Conservation (phyloP, 2,113 vertebrate genomes). For the Chunga burmeisteri region DNA sequence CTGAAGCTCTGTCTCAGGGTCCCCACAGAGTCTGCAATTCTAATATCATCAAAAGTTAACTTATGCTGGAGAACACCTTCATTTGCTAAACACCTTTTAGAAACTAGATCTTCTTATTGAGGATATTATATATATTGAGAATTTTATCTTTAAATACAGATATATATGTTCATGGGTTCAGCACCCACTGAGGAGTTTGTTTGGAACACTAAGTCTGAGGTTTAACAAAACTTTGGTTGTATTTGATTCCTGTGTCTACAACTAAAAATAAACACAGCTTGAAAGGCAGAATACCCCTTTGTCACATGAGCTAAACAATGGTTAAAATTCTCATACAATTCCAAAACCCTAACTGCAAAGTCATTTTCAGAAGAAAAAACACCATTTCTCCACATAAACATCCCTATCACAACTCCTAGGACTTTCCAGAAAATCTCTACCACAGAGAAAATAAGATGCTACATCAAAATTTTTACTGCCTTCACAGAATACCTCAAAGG, state of each 20-base stretch:
- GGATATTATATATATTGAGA: neutral
- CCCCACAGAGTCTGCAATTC: neutral
- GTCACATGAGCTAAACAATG: neutral
- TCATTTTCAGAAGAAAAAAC: neutral
- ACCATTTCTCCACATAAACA: neutral
- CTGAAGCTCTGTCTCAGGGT: neutral
- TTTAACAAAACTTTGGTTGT: neutral
- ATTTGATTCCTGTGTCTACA: neutral
- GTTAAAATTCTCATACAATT: neutral
- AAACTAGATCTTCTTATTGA: neutral
- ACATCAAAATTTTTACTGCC: neutral
- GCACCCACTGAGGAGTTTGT: neutral
- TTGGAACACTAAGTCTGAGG: neutral
- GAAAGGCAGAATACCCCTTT: neutral
- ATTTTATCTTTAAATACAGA: neutral
- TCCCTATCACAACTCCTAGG: neutral
- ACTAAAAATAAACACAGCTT: neutral
- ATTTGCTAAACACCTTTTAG: neutral
- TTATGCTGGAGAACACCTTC: neutral
- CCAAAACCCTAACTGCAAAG: neutral
- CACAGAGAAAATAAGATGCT: neutral
- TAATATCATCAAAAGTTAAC: neutral
- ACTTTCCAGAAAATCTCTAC: neutral
- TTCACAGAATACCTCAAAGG: neutral
- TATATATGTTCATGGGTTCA: neutral